Percentiles rank a stretch among this genome's conserved stretches.
phyloP scores from a whole-genome alignment of 1,140 invertebrate species.

The Lycorma delicatula region DNA sequence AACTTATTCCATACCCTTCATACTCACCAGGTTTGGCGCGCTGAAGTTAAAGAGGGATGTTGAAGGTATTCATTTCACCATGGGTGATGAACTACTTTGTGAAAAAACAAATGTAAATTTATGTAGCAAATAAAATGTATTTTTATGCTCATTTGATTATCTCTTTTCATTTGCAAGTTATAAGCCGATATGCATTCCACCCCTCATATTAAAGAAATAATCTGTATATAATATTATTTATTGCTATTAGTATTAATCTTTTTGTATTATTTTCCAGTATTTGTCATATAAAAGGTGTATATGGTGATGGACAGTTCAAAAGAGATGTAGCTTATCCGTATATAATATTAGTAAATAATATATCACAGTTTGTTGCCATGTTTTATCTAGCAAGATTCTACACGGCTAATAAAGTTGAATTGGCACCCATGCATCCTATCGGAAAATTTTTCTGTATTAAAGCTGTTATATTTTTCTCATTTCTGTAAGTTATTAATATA shows the following conservation, averaged over 20 bases:
- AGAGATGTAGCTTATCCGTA: constrained; percentile 81
- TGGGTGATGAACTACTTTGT: no score
- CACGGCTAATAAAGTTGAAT: constrained; percentile 72
- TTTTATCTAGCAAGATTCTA: constrained; percentile 94
- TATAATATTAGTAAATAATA: constrained; percentile 83
- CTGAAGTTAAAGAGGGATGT: no score
- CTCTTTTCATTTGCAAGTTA: no score
- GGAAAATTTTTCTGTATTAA: constrained; percentile 98
- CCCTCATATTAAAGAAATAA: no score
- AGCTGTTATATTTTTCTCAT: constrained; percentile 95
- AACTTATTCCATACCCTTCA: no score
- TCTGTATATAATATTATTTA: no score
- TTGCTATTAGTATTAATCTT: background rate
- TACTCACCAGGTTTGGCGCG: no score
- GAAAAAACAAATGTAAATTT: no score
- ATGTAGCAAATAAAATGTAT: no score
- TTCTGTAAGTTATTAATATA: constrained; percentile 70
- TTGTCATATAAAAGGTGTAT: constrained; percentile 74
- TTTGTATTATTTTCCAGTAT: constrained; percentile 50
- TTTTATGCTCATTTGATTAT: no score
- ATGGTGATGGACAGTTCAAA: constrained; percentile 83
- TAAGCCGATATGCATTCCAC: no score
- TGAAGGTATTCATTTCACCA: no score
- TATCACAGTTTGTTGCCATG: constrained; percentile 94
- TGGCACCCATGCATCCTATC: constrained; percentile 85